phyloP scores from a whole-genome alignment of 2,888 invertebrate genomes.

The Rutpela maculata region DNA sequence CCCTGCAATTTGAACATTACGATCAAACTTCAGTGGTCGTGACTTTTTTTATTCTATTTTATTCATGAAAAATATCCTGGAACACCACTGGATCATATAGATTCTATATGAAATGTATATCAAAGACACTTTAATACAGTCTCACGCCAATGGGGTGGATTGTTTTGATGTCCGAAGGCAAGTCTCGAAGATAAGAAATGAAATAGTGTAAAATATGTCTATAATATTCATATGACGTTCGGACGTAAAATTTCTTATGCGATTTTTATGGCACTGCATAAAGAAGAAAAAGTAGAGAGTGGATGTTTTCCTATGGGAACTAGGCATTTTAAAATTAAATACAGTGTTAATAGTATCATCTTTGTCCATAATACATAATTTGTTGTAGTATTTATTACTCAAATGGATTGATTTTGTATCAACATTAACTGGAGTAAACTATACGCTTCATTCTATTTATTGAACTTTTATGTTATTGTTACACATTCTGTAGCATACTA shows the following conservation, averaged over 20 bases:
- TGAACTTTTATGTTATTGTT: too few species aligned
- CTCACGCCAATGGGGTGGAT: slow-evolving; percentile 34
- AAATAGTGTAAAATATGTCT: slow-evolving; percentile 29
- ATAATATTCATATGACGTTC: slow-evolving; percentile 22
- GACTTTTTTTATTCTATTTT: neutral
- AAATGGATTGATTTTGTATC: too few species aligned
- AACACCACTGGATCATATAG: slow-evolving; percentile 31
- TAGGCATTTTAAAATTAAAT: neutral
- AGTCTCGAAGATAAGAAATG: slow-evolving; percentile 31
- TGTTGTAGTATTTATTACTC: too few species aligned
- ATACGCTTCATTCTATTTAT: too few species aligned
- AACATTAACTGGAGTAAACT: too few species aligned
- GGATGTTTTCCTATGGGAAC: neutral
- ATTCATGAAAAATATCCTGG: neutral
- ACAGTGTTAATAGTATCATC: neutral
- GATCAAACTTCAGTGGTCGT: too few species aligned
- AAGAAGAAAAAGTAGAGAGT: neutral
- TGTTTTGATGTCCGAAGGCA: slow-evolving; percentile 41
- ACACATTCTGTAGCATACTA: too few species aligned
- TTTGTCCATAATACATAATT: too few species aligned
- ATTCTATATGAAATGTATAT: slow-evolving; percentile 28
- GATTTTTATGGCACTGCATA: neutral
- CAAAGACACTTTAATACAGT: slow-evolving; percentile 36
- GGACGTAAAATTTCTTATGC: slow-evolving; percentile 15
- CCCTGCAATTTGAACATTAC: too few species aligned